Percentiles rank a stretch among this genome's conserved stretches.
Conservation (phyloP, 2,888 invertebrate species). For the Ommatoiulus sabulosus region DNA sequence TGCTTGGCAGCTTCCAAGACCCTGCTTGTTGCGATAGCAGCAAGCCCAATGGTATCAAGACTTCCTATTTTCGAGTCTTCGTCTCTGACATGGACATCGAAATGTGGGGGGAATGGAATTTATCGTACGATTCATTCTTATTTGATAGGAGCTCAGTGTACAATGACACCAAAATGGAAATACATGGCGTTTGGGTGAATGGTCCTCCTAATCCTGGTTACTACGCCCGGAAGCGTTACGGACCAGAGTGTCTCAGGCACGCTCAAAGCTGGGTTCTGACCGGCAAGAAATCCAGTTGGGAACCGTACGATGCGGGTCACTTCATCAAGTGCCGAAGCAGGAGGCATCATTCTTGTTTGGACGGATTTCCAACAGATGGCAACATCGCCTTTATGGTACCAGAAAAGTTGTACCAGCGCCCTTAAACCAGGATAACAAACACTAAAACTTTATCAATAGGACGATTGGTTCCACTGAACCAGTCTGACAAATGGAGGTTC, state of each 20-base stretch:
- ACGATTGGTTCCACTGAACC: no score
- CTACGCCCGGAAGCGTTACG: slow-evolving; percentile 64
- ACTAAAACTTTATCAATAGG: no score
- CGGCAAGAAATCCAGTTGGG: slow-evolving; percentile 63
- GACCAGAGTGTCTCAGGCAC: slow-evolving; percentile 64
- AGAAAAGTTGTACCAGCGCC: no score
- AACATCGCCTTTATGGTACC: slow-evolving; percentile 57
- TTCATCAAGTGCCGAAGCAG: slow-evolving; percentile 63
- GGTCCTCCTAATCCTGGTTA: slow-evolving; percentile 65
- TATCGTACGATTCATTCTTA: not conserved
- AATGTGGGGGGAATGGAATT: slow-evolving; percentile 63
- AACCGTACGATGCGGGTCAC: slow-evolving; percentile 59
- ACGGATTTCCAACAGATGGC: slow-evolving; percentile 64
- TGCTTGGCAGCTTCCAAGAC: slow-evolving; percentile 45
- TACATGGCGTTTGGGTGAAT: slow-evolving; percentile 64
- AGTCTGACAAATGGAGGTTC: no score
- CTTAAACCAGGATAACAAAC: no score
- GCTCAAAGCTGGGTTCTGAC: slow-evolving; percentile 64
- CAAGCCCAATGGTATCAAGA: slow-evolving; percentile 60
- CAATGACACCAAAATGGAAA: slow-evolving; percentile 62
- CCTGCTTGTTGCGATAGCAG: slow-evolving; percentile 55
- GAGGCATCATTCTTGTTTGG: slow-evolving; percentile 64
- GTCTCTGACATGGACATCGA: slow-evolving; percentile 63
- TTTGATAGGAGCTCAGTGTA: not conserved
- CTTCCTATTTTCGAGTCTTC: slow-evolving; percentile 62